These are phyloP conservation scores for Larimichthys polyactis DNA, from an alignment of 2,113 vertebrate species.

Conservation along the genomic window DNA sequence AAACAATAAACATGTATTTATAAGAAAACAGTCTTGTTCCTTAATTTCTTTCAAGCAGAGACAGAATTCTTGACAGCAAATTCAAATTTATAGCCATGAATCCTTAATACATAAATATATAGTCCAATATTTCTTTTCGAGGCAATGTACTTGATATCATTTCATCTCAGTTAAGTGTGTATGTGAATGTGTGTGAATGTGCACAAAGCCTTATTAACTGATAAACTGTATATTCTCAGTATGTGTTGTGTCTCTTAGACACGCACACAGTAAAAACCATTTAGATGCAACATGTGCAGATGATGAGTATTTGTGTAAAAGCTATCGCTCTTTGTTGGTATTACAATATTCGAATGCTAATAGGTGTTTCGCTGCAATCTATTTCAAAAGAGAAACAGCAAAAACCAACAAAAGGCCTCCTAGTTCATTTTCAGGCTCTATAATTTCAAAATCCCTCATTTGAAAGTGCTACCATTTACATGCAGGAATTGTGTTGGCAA, in stretches of 20 bases:
- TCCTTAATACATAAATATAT: slow-evolving; percentile 34
- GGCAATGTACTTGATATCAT: slow-evolving; percentile 43
- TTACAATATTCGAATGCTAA: slow-evolving; percentile 80
- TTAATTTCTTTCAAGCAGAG: slow-evolving; percentile 38
- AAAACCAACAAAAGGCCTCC: slow-evolving; percentile 71
- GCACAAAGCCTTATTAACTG: slow-evolving; percentile 60
- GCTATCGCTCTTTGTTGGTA: slow-evolving; percentile 68
- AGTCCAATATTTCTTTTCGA: slow-evolving; percentile 42
- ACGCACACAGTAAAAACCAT: slow-evolving; percentile 67
- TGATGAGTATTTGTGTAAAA: slow-evolving; percentile 76
- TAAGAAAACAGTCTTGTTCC: slow-evolving; percentile 42
- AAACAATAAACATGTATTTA: slow-evolving; percentile 62
- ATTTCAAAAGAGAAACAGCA: slow-evolving; percentile 69
- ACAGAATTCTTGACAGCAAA: slow-evolving; percentile 44
- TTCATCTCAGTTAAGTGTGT: not conserved
- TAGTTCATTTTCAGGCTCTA: slow-evolving; percentile 66
- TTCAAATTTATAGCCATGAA: slow-evolving; percentile 53
- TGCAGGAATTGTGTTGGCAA: slow-evolving; percentile 63
- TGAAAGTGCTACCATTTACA: slow-evolving; percentile 71
- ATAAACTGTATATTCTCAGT: slow-evolving; percentile 57
- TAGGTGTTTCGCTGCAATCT: slow-evolving; percentile 69
- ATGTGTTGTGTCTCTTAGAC: slow-evolving; percentile 50
- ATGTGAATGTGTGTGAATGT: not conserved
- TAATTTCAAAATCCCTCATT: slow-evolving; percentile 77
- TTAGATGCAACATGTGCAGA: slow-evolving; percentile 73